These are phyloP conservation scores for Bombus waltoni DNA, from an alignment of 1,140 invertebrate species.

Conservation along the genomic window DNA sequence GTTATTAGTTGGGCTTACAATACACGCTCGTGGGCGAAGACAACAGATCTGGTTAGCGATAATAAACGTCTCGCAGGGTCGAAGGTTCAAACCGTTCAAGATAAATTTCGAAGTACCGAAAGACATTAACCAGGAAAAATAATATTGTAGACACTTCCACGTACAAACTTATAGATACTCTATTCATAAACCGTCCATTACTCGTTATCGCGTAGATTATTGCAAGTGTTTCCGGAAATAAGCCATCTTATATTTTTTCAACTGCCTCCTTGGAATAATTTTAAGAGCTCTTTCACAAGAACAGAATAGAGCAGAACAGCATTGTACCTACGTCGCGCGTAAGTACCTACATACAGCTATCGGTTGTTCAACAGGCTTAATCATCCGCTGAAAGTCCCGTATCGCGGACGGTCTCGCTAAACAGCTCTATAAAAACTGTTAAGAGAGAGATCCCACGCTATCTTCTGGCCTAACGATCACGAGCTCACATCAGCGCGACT, in stretches of 20 bases:
- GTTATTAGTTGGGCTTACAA: no score
- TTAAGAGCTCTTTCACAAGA: neutral
- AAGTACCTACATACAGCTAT: neutral
- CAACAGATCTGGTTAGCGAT: no score
- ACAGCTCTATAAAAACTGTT: constrained; percentile 44
- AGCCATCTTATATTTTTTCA: neutral
- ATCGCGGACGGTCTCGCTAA: constrained; percentile 34
- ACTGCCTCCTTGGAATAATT: neutral
- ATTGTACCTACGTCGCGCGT: neutral
- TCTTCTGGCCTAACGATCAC: constrained; percentile 33
- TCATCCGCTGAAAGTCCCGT: constrained; percentile 31
- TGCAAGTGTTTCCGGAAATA: neutral
- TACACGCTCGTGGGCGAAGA: no score
- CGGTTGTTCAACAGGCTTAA: neutral
- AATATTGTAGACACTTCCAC: no score
- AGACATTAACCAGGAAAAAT: no score
- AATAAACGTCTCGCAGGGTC: no score
- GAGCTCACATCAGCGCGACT: neutral
- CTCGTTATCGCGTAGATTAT: neutral
- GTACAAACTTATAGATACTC: no score
- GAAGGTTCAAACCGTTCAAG: no score
- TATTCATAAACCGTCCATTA: neutral
- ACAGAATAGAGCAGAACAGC: neutral
- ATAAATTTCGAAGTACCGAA: no score
- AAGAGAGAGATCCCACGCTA: constrained; percentile 51